Evolutionary conservation across 2,113 vertebrate genomes (phyloP), one percentile per base, ranked within the genome.

Genomic region (Crotalus helleri): DNA sequence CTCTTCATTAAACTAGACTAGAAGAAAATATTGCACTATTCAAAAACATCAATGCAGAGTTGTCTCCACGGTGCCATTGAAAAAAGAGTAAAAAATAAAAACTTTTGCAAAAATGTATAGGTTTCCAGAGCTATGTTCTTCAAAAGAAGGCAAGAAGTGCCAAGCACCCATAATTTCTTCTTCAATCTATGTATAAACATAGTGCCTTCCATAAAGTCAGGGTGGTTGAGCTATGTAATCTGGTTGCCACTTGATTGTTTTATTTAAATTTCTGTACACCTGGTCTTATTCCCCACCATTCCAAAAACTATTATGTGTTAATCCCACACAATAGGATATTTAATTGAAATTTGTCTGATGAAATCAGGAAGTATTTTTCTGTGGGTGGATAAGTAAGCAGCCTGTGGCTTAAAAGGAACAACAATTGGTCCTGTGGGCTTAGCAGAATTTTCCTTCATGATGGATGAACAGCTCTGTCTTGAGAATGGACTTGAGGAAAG

Each of bases 381-480:
- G 44, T 88, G 26, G 33, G 33, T 88, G 94, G 57, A 92, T 90
- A 54, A 94, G 58, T 58, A 89, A 93, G 87, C 94, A 94, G 91
- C 90, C 4, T 39, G n/a, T 57, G 54, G 91, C 69, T 51, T 86
- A 69, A 85, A 93, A 46, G 88, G n/a, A 0, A 0, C 1, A 61
- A 61, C 55, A 94, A 64, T 58, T 81, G 90, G 58, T 46, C 81
- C 91, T 58, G 57, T 44, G 46, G 91, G 74, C 39, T 93, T 93
- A 93, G 33, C 85, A 90, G 86, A 46, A 95, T 95, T 95, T 94
- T 91, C 89, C 74, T 90, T 81, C 94, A 57, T 95, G 92, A 95
- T 93, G 95, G 91, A 87, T 49, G 33, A 39, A 54, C 0, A 0
- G 93, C 91, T 91, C 93, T 95, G 93, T 90, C 92, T 93, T 86